Base-by-base conservation (phyloP, 2,888 invertebrate genomes). In the Plagodis dolabraria region DNA sequence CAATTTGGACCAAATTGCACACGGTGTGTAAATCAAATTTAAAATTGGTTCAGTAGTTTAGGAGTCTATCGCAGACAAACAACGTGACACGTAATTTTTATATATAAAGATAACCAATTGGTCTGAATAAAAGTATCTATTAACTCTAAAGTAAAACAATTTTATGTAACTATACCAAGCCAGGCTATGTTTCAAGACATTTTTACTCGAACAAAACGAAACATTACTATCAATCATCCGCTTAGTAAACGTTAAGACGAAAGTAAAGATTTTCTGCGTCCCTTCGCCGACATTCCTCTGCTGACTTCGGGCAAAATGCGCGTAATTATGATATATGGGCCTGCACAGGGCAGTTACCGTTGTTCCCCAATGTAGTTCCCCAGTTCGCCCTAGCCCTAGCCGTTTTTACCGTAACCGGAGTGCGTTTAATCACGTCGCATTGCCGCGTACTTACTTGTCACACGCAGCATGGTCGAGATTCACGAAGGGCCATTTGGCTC, bases 361-460 rank as follows among this genome's bases (percentile, higher is more conserved):
- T 64, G 52, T 57, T 65, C 57, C 65, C 68, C 51, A 74, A 70
- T 71, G 69, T 64, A 53, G 46, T 60, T 64, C 69, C 67, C 62
- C 48, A 43, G 60, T 56, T 65, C 60, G 66, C 66, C 66, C 51
- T 64, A 64, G 66, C 66, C 66, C 51, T 64, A 64, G 66, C 51
- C 60, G 68, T 71, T 71, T 73, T 73, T 72, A 73, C 70, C 64
- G 71, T 76, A 71, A 70, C 68, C 64, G 55, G 68, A 68, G 64
- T 70, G 73, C 69, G 65, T 74, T 73, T 74, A 72, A 74, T 73
- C 71, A 74, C 67, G 70, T 65, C 63, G 64, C 70, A 67, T 63
- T 70, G 60, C 68, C 56, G 63, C 67, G 65, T 71, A 65, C 68
- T 4, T 8, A 9, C 40, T 72, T 73, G 70, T 72, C 74, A 75